Percentiles rank a stretch among this genome's conserved stretches.
Conservation (phyloP, 2,797 vertebrate genomes). For the Alcedo quadribrachys region DNA sequence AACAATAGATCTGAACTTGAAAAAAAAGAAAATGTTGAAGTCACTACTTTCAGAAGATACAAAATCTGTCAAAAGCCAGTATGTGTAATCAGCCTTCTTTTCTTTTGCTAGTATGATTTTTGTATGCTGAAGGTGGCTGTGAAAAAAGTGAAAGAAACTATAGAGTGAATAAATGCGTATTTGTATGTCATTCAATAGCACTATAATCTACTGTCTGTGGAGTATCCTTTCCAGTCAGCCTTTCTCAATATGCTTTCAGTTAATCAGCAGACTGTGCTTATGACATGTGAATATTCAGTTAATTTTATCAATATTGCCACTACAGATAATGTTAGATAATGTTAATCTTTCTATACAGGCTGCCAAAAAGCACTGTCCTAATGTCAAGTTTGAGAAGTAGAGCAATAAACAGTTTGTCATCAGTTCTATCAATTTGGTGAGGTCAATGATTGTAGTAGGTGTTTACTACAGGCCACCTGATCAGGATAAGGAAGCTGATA, state of each 20-base stretch:
- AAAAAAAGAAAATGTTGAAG: background rate
- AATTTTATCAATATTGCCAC: background rate
- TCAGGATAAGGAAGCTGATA: no score
- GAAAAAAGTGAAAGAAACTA: background rate
- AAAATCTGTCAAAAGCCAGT: background rate
- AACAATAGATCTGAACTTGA: background rate
- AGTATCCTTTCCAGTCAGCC: background rate
- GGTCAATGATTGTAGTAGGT: background rate
- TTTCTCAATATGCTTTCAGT: background rate
- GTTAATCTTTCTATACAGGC: background rate
- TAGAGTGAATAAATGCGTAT: background rate
- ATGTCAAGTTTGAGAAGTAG: background rate
- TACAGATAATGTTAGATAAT: background rate
- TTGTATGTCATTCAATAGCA: background rate
- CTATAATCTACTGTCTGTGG: background rate
- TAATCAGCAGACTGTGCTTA: background rate
- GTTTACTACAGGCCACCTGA: no score
- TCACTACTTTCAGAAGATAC: background rate
- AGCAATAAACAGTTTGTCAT: background rate
- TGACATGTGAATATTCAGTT: background rate
- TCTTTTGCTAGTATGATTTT: background rate
- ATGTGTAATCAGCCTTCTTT: background rate
- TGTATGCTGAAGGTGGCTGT: background rate
- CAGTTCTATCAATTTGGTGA: background rate
- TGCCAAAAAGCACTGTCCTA: background rate